phyloP scores from a whole-genome alignment of 2,888 invertebrate species.

The Hartigia nigra region DNA sequence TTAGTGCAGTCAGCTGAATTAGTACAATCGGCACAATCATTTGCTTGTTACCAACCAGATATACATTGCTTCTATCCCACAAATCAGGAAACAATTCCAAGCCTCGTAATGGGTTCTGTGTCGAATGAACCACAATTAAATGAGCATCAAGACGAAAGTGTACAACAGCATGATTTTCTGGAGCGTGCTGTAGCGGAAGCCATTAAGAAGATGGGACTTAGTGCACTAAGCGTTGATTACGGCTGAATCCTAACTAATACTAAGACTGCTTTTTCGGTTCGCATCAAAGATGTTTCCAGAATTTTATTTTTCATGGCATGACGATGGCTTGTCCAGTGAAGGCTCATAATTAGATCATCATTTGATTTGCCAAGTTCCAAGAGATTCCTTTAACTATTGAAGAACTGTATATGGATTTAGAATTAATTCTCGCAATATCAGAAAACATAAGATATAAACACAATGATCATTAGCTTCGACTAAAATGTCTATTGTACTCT shows the following conservation, averaged over 20 bases:
- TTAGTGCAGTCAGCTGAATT: slow-evolving; percentile 58
- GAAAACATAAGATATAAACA: neutral
- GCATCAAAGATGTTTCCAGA: neutral
- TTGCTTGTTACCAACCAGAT: neutral
- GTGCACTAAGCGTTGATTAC: slow-evolving; percentile 60
- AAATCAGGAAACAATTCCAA: neutral
- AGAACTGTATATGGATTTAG: neutral
- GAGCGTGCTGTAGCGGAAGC: slow-evolving; percentile 81
- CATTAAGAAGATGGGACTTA: slow-evolving; percentile 79
- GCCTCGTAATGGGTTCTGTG: neutral
- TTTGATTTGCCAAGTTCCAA: neutral
- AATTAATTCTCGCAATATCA: neutral
- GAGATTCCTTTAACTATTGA: neutral
- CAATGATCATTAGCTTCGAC: neutral
- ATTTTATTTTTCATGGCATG: neutral
- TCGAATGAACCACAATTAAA: slow-evolving; percentile 32
- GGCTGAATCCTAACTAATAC: slow-evolving; percentile 43
- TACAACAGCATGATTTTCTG: slow-evolving; percentile 70
- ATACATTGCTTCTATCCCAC: neutral
- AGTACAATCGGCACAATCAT: slow-evolving; percentile 10
- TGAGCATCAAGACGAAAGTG: slow-evolving; percentile 50
- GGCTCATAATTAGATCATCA: neutral
- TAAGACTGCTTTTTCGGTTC: slow-evolving; percentile 12
- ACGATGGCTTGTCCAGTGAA: neutral
- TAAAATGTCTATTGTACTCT: neutral